Conservation (phyloP, 2,797 vertebrate genomes). For the Podargus strigoides region DNA sequence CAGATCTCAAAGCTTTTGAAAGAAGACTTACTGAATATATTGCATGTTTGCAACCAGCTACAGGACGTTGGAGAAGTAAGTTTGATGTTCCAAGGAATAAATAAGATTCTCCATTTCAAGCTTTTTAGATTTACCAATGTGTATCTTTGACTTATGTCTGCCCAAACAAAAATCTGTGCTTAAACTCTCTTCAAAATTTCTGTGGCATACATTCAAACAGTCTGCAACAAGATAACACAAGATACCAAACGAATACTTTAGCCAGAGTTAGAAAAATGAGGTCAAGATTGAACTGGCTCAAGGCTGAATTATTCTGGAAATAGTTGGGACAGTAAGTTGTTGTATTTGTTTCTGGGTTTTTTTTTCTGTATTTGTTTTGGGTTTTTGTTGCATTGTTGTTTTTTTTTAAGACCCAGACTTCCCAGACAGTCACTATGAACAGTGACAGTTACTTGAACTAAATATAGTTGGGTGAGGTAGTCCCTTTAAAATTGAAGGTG, state of each 20-base stretch:
- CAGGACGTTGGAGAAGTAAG: conserved; percentile 99
- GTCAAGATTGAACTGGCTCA: not conserved
- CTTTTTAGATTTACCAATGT: not conserved
- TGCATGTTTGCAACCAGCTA: conserved; percentile 96
- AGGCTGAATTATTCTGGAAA: not conserved
- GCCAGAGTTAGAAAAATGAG: not conserved
- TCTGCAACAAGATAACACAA: not conserved
- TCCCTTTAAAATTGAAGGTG: not conserved
- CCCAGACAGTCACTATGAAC: not conserved
- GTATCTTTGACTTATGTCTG: not conserved
- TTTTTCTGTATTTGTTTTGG: not conserved
- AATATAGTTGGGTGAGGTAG: not conserved
- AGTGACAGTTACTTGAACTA: not conserved
- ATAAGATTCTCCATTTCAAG: not conserved
- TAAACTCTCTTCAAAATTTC: not conserved
- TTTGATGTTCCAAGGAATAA: conserved; percentile 24
- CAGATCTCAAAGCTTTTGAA: conserved; percentile 98
- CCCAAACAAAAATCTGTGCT: not conserved
- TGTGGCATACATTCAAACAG: not conserved
- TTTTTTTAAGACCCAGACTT: not conserved
- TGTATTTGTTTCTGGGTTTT: not conserved
- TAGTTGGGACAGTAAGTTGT: not conserved
- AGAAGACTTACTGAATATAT: conserved; percentile 97
- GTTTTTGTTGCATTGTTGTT: not conserved
- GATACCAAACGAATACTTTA: not conserved